Evolutionary conservation across 2,797 vertebrate genomes (phyloP), one percentile per base, ranked within the genome.

Genomic region (Acomys russatus): DNA sequence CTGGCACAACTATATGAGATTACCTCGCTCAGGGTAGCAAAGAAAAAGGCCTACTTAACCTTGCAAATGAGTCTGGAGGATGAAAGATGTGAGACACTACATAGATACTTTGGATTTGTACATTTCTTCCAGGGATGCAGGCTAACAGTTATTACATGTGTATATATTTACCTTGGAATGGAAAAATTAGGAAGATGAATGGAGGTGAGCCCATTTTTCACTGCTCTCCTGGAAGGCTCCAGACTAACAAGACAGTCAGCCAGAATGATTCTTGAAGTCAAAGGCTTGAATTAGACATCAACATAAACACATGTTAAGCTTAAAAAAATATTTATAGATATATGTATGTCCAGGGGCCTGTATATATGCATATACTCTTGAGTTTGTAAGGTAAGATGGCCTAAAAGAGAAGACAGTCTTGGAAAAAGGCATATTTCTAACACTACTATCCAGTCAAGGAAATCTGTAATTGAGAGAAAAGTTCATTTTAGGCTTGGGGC

Each of bases 11-110:
- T 59, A 2, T 80, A 14, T 35, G 71, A 56, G 90, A 74, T 59
- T 74, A 35, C 49, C 9, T 85, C 66, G 35, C 56, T 49, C 51
- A 15, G 54, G 8, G 82, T 51, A 35, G 51, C 38, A 38, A 84
- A 18, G 44, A 76, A 17, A 68, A 80, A 61, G 87, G 30, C 23
- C 63, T 77, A n/a, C 22, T 12, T 64, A 76, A 59, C 15, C 80
- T 54, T 89, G 35, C 91, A 95, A 92, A 83, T 71, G 44, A 82
- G 28, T 83, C 44, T 76, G 70, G 63, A 76, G 49, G 49, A 12
- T 92, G 49, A 59, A 71, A 74, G 49, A 89, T 25, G 12, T 33
- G 35, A 90, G 38, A 66, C 4, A 28, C 61, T 64, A 33, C 33
- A 9, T 1, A 35, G 66, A 44, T 9, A 54, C 30, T 44, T 28